Conservation (phyloP, 2,113 vertebrate species). For the Nanger granti region DNA sequence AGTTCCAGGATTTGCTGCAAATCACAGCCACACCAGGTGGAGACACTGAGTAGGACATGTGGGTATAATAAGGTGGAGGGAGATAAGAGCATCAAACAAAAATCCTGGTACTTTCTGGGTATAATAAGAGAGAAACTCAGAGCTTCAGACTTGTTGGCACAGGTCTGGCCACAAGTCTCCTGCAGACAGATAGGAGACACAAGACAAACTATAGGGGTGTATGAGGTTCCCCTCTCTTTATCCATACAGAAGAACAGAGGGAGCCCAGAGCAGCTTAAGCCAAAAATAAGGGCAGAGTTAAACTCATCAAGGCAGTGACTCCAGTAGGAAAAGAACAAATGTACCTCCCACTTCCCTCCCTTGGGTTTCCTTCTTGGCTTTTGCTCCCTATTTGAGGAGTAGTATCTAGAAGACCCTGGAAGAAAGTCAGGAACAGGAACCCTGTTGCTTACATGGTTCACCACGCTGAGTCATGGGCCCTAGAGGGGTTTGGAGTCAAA, state of each 20-base stretch:
- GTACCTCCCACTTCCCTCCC: neutral
- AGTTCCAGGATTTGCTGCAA: neutral
- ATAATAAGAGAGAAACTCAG: neutral
- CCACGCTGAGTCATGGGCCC: neutral
- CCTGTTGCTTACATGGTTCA: neutral
- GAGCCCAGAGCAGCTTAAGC: neutral
- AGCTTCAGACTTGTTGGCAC: neutral
- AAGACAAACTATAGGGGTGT: neutral
- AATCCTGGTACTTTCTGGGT: neutral
- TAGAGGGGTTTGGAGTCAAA: neutral
- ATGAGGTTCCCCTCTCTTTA: neutral
- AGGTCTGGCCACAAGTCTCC: conserved; percentile 4
- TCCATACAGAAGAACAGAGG: conserved; percentile 12
- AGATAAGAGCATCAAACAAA: neutral
- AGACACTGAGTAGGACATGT: neutral
- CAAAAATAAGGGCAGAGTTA: conserved; percentile 13
- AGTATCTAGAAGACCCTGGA: neutral
- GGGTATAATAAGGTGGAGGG: neutral
- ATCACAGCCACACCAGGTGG: neutral
- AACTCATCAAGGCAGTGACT: neutral
- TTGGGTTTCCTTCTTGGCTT: neutral
- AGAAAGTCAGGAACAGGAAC: neutral
- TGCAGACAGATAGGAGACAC: neutral
- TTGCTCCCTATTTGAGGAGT: neutral
- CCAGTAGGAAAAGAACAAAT: conserved; percentile 4